phyloP scores from a whole-genome alignment of 2,888 invertebrate genomes.

The Nemurella pictetii region DNA sequence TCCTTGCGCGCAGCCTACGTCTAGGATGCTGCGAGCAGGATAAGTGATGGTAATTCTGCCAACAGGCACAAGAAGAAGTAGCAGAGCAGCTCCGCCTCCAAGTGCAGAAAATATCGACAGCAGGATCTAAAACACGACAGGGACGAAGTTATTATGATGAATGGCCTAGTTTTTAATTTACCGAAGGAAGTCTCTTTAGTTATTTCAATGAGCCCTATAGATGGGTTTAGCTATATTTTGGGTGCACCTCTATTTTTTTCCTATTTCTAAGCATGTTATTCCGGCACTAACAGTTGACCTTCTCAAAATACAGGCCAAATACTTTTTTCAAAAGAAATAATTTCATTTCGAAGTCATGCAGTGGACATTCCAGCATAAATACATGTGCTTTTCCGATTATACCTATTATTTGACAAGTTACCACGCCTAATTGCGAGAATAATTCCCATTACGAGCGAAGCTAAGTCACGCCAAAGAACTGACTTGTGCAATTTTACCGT shows the following conservation, averaged over 20 bases:
- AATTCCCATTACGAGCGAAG: background rate
- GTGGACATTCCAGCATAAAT: background rate
- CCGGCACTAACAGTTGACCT: no score
- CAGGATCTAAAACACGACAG: constrained; percentile 58
- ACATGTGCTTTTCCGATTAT: background rate
- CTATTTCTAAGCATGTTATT: no score
- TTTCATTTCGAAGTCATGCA: no score
- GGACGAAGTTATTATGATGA: background rate
- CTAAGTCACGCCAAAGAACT: background rate
- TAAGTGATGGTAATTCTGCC: constrained; percentile 68
- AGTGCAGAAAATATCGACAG: constrained; percentile 68
- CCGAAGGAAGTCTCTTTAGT: no score
- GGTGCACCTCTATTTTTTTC: no score
- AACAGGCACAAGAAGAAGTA: constrained; percentile 70
- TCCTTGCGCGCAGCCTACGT: constrained; percentile 56
- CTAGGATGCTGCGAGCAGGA: constrained; percentile 63
- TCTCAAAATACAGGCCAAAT: no score
- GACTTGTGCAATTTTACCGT: background rate
- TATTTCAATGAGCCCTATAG: no score
- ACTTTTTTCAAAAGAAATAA: no score
- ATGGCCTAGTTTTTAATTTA: no score
- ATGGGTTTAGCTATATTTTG: no score
- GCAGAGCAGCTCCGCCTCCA: constrained; percentile 67
- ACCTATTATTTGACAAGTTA: background rate
- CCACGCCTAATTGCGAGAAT: background rate